phyloP scores from a whole-genome alignment of 2,888 invertebrate species.

The Monochamus alternatus region DNA sequence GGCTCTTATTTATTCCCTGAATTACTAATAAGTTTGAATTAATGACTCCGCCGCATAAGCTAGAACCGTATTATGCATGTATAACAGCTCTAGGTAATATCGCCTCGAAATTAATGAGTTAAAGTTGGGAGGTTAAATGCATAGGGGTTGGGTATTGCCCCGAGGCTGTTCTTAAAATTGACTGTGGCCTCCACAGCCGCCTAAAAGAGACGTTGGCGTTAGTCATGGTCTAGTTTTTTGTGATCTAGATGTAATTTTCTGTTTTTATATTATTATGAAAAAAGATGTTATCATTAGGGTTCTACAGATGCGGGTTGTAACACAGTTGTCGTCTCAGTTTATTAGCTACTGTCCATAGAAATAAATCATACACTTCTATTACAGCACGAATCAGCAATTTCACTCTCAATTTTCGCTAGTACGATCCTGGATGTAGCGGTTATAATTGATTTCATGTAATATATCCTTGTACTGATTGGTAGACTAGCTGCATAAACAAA shows the following conservation, averaged over 20 bases:
- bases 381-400: no score
- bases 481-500: no score
- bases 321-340: no score
- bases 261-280: not conserved
- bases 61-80: conserved; percentile 53
- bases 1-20: conserved; percentile 57
- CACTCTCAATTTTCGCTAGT: no score
- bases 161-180: conserved; percentile 50
- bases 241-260: conserved; percentile 8
- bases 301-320: no score
- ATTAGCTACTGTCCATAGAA: no score
- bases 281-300: no score
- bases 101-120: conserved; percentile 56
- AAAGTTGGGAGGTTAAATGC: conserved; percentile 58
- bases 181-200: conserved; percentile 36
- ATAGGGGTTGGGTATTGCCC: conserved; percentile 53
- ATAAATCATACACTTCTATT: no score
- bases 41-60: conserved; percentile 52
- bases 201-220: conserved; percentile 27
- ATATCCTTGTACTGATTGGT: no score
- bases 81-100: conserved; percentile 52
- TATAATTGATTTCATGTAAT: no score
- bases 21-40: conserved; percentile 58
- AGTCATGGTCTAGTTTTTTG: conserved; percentile 20
- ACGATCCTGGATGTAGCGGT: no score